A percentile compares a stretch with the other conserved stretches of the same genome.
Evolutionary conservation across 2,797 vertebrate species (phyloP).

Genomic region (Schizothorax lantsangensis): DNA sequence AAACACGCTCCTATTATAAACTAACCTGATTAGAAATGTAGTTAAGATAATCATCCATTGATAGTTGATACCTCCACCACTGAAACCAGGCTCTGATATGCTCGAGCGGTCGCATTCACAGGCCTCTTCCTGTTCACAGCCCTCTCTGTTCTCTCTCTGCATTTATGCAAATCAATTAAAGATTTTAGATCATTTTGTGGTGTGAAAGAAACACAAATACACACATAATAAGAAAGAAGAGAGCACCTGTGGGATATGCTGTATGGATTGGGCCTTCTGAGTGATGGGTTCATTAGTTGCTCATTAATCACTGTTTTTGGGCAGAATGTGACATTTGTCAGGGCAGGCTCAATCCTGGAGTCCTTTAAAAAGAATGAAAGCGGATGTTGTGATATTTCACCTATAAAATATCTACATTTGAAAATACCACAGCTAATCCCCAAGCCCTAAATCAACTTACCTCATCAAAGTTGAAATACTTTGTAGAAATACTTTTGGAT

Average conservation of each 20-base stretch:
- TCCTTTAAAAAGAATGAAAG: slow-evolving; percentile 49
- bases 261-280: slow-evolving; percentile 51
- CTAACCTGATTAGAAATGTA: slow-evolving; percentile 68
- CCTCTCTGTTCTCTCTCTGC: slow-evolving; percentile 50
- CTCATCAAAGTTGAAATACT: slow-evolving; percentile 72
- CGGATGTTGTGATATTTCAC: not conserved
- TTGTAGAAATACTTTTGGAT: slow-evolving; percentile 64
- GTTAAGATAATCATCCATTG: slow-evolving; percentile 71
- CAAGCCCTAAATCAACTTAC: slow-evolving; percentile 48
- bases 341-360: slow-evolving; percentile 59
- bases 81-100: slow-evolving; percentile 55
- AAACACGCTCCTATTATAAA: not conserved
- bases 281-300: slow-evolving; percentile 69
- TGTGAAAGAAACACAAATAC: not conserved
- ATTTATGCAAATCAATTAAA: not conserved
- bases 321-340: slow-evolving; percentile 46
- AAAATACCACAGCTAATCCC: not conserved
- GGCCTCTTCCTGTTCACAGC: slow-evolving; percentile 47
- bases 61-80: slow-evolving; percentile 67
- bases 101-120: slow-evolving; percentile 14
- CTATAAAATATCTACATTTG: not conserved
- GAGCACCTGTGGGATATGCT: slow-evolving; percentile 51
- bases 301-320: slow-evolving; percentile 51
- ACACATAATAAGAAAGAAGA: not conserved
- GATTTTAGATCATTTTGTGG: not conserved